Evolutionary conservation across 2,888 invertebrate genomes (phyloP), one percentile per base, ranked within the genome.

Genomic region (Nemurella pictetii): DNA sequence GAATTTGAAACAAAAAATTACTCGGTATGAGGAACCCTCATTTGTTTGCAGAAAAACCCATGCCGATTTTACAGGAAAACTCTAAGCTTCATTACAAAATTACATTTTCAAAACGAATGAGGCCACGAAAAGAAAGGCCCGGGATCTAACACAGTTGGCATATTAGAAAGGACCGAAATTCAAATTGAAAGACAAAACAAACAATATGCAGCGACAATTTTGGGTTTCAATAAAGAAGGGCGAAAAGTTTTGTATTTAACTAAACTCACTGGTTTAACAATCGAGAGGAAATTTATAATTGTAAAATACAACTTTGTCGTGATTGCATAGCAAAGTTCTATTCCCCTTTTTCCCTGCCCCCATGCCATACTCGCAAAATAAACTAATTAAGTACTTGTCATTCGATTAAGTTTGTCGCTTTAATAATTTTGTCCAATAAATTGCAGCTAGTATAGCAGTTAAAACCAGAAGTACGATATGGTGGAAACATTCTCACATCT

Each of bases 301-400:
- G 75, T 26, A 12, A 75, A 75, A 75, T 25, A 75, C 27, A 75
- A 75, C 27, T 75, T 75, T 75, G 5, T 28, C 27, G 27, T 75
- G 75, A 75, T 75, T 75, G 75, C 28, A 75, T 2, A 28, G 26
- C 5, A 27, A 26, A 75, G 27, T 5, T 27, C 1, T 75, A 25
- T 28, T 27, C 75, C 75, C 75, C 27, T 26, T 28, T 15, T 26
- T 28, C 26, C 9, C 75, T 28, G 27, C 9, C 75, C 75, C 28
- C 3, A 20, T 25, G 28, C 75, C 5, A 20, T 2, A 9, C 75
- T 75, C 75, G 75, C 9, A 75, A 75, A 75, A 75, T 75, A 28
- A 75, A 75, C 75, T 75, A 75, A 75, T 75, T 75, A 75, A 75
- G 75, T 75, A 28, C 28, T 75, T 75, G 28, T 27, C 9, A 75